Evolutionary conservation across 2,888 invertebrate species (phyloP).

Genomic region (Himalopsyche kuldschensis): DNA sequence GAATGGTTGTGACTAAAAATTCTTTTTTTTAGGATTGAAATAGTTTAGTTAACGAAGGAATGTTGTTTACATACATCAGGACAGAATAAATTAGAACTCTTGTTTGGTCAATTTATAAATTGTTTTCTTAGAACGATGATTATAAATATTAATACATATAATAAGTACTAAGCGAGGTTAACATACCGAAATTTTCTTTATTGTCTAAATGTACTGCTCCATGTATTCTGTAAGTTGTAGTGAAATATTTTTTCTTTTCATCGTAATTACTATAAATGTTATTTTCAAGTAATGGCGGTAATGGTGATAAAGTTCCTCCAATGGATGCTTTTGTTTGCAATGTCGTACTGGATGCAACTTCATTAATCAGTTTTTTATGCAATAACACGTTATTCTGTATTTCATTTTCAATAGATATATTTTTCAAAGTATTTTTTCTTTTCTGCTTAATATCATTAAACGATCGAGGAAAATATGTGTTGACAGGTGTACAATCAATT

Average conservation of each 20-base stretch:
- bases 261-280: background rate
- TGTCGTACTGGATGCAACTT: background rate
- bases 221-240: conserved; percentile 7
- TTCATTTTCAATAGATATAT: background rate
- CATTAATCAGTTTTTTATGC: background rate
- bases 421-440: background rate
- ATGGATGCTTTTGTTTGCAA: background rate
- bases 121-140: too few relatives aligned
- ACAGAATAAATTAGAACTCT: too few relatives aligned
- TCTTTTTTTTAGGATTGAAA: too few relatives aligned
- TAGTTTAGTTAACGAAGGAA: too few relatives aligned
- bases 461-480: background rate
- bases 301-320: background rate
- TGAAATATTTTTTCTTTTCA: background rate
- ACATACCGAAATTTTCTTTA: conserved; percentile 32
- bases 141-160: background rate
- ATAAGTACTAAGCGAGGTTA: background rate
- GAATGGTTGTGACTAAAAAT: too few relatives aligned
- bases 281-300: background rate
- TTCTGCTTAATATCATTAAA: conserved; percentile 11
- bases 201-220: conserved; percentile 32
- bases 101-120: too few relatives aligned
- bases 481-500: conserved; percentile 6
- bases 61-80: too few relatives aligned
- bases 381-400: background rate